Percentiles rank a stretch among this genome's conserved stretches.
phyloP scores from a whole-genome alignment of 2,113 vertebrate species.

The Aegithalos caudatus region DNA sequence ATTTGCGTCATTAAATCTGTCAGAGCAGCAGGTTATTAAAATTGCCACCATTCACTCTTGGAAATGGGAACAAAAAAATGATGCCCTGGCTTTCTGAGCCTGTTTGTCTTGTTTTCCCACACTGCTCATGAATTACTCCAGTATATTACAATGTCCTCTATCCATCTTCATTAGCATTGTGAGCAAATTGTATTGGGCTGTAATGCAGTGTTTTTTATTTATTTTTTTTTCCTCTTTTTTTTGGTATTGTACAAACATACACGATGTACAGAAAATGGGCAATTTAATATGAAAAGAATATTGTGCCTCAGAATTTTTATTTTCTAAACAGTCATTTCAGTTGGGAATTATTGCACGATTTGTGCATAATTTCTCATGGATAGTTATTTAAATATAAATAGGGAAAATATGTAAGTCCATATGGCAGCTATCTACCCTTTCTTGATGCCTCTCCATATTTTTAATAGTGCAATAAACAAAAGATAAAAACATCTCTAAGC shows the following conservation, averaged over 20 bases:
- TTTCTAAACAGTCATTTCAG: constrained; percentile 79
- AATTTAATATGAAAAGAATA: constrained; percentile 81
- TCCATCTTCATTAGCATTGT: constrained; percentile 74
- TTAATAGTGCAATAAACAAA: constrained; percentile 77
- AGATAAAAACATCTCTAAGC: constrained; percentile 76
- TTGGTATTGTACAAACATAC: constrained; percentile 55
- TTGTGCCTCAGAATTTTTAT: constrained; percentile 67
- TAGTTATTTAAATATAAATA: constrained; percentile 85
- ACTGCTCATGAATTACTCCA: constrained; percentile 55
- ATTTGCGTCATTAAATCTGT: constrained; percentile 51
- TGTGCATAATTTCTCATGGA: constrained; percentile 77
- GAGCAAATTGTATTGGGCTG: constrained; percentile 63
- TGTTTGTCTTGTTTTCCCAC: constrained; percentile 38
- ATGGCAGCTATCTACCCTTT: constrained; percentile 69
- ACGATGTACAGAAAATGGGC: constrained; percentile 71
- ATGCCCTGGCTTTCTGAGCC: constrained; percentile 1
- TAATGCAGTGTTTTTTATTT: background rate
- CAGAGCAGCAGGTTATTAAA: constrained; percentile 65
- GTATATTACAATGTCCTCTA: constrained; percentile 62
- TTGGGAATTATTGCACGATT: constrained; percentile 76
- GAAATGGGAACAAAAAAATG: constrained; percentile 65
- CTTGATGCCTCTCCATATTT: constrained; percentile 70
- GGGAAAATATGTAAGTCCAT: constrained; percentile 74
- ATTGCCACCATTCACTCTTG: constrained; percentile 35
- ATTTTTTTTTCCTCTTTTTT: background rate